These are phyloP conservation scores for Hippotragus niger DNA, from an alignment of 2,113 vertebrate genomes.

Conservation along the genomic window DNA sequence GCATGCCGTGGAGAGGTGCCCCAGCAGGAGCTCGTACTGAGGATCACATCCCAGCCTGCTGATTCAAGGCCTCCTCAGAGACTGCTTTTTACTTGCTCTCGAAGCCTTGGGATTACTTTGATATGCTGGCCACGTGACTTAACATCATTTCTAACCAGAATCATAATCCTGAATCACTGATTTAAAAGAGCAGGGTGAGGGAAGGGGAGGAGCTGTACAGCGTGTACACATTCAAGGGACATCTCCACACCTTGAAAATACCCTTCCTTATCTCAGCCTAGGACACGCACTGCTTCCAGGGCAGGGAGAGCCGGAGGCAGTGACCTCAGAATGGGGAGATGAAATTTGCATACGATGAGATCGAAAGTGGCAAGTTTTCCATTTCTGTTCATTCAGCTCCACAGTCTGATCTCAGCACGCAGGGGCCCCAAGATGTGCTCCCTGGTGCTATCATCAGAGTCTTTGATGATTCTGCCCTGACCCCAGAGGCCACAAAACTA, in stretches of 20 bases:
- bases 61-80: conserved; percentile 15
- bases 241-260: conserved; percentile 2
- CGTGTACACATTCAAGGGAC: background rate
- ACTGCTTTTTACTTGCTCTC: conserved; percentile 42
- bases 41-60: background rate
- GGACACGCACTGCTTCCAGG: background rate
- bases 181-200: background rate
- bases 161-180: conserved; percentile 43
- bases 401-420: conserved; percentile 23
- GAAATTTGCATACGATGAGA: background rate
- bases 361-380: conserved; percentile 16
- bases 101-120: conserved; percentile 12
- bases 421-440: conserved; percentile 52
- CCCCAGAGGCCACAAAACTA: conserved; percentile 44
- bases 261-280: background rate
- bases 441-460: conserved; percentile 31
- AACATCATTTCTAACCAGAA: conserved; percentile 55
- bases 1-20: background rate
- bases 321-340: background rate
- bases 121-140: conserved; percentile 47
- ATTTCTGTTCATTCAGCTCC: conserved; percentile 64
- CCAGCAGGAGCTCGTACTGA: background rate
- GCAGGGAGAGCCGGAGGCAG: background rate
- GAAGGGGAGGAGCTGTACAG: background rate
- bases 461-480: conserved; percentile 24